Conservation (phyloP, 2,888 invertebrate species). For the Orthosia gothica region DNA sequence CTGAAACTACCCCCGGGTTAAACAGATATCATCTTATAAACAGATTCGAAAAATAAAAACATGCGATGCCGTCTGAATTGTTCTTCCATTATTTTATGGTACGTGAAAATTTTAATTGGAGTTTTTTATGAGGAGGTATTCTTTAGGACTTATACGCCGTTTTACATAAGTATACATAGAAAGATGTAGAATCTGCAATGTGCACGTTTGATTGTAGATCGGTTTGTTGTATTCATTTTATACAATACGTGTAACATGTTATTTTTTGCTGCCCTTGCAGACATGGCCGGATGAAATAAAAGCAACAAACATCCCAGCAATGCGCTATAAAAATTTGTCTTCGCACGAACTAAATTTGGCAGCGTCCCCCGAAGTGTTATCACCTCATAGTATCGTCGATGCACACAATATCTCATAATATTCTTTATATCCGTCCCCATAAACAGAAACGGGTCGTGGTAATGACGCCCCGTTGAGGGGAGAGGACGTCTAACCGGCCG, state of each 20-base stretch:
- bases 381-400: slow-evolving; percentile 88
- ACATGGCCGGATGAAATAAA: slow-evolving; percentile 56
- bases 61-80: slow-evolving; percentile 60
- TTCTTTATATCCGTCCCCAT: slow-evolving; percentile 90
- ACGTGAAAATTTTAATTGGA: slow-evolving; percentile 61
- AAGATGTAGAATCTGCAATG: neutral
- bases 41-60: slow-evolving; percentile 76
- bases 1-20: slow-evolving; percentile 83
- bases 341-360: slow-evolving; percentile 81
- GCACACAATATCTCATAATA: slow-evolving; percentile 90
- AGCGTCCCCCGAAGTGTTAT: slow-evolving; percentile 83
- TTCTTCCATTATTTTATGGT: slow-evolving; percentile 70
- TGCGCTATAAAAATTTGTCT: slow-evolving; percentile 83
- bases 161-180: neutral
- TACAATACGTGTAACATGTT: slow-evolving; percentile 9
- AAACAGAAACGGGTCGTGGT: slow-evolving; percentile 90
- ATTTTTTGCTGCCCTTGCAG: slow-evolving; percentile 44
- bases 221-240: neutral
- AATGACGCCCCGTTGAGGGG: slow-evolving; percentile 88
- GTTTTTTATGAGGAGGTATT: slow-evolving; percentile 23
- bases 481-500: slow-evolving; percentile 88
- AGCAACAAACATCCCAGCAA: slow-evolving; percentile 64
- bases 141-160: neutral
- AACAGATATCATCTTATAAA: slow-evolving; percentile 82
- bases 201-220: slow-evolving; percentile 1